Base-by-base conservation (phyloP, 2,113 vertebrate species). In the Paradoxurus hermaphroditus region DNA sequence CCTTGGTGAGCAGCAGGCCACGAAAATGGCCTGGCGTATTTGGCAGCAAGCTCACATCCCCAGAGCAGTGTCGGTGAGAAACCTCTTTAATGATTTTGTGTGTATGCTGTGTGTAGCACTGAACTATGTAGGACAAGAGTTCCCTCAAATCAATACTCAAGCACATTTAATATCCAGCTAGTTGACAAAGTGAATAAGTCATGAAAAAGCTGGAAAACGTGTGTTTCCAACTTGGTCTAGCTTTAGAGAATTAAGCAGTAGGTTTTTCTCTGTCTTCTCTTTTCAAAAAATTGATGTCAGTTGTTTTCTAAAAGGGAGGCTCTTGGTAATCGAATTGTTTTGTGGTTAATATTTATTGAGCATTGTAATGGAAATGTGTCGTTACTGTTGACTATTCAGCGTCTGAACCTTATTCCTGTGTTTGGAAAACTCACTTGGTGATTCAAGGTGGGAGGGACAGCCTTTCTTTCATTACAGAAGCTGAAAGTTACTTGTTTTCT, bases 71-170 rank as follows among this genome's bases (percentile, higher is more conserved):
- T 96, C 68, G 89, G 96, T 7, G 49, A 97, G 97, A 97, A 98
- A 91, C 62, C 72, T 98, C 86, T 97, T 96, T 97, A 98, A 98
- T 8, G 92, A 97, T 98, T 90, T 97, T 96, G 95, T 70, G 96
- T 4, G 72, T 73, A 39, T 73, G 39, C 56, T 75, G 72, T 85
- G 90, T 53, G 21, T 94, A 97, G 95, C 95, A 95, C 88, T 98
- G 97, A 98, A 97, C 91, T 97, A 14, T 75, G 98, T 63, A 97
- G 81, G 87, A 91, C 86, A 97, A 98, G 98, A 97, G 81, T 98
- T 97, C 78, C 97, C 88, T 97, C 97, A 96, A 96, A 98, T 98
- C 98, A 98, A 97, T 98, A 98, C 96, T 82, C 72, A 68, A 98
- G 86, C 77, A 79, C 94, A 93, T 98, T 98, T 98, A 85, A 93